These are phyloP conservation scores for Dasypus novemcinctus DNA, from an alignment of 2,113 vertebrate genomes.

Conservation along the genomic window DNA sequence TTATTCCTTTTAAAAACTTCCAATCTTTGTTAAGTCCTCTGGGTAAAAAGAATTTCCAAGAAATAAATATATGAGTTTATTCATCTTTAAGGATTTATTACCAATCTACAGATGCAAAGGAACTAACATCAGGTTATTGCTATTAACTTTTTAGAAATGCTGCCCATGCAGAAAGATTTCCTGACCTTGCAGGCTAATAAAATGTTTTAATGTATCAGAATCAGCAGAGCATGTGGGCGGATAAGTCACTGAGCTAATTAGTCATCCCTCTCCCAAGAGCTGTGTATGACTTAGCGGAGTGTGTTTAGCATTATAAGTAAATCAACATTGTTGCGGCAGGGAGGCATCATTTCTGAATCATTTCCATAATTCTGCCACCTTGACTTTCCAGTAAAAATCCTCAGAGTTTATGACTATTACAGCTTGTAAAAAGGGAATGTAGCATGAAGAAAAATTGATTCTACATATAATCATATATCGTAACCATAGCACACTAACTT, in stretches of 20 bases:
- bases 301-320: constrained; percentile 73
- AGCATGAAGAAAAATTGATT: constrained; percentile 57
- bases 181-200: constrained; percentile 77
- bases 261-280: constrained; percentile 63
- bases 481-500: constrained; percentile 8
- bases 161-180: constrained; percentile 65
- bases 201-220: constrained; percentile 73
- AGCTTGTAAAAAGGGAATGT: constrained; percentile 61
- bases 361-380: constrained; percentile 71
- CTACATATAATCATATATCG: constrained; percentile 39
- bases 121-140: constrained; percentile 55
- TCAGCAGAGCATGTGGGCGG: constrained; percentile 68
- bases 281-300: constrained; percentile 60
- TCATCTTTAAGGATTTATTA: constrained; percentile 52
- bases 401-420: constrained; percentile 66
- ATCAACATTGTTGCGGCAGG: constrained; percentile 56
- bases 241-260: constrained; percentile 76
- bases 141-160: constrained; percentile 71
- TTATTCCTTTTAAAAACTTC: background rate
- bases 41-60: constrained; percentile 29
- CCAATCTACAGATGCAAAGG: constrained; percentile 33
- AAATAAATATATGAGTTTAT: constrained; percentile 42
- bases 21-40: background rate
- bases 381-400: constrained; percentile 75
- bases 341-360: constrained; percentile 61